Evolutionary conservation across 1,140 invertebrate species (phyloP).

Genomic region (Subanguina moxae): DNA sequence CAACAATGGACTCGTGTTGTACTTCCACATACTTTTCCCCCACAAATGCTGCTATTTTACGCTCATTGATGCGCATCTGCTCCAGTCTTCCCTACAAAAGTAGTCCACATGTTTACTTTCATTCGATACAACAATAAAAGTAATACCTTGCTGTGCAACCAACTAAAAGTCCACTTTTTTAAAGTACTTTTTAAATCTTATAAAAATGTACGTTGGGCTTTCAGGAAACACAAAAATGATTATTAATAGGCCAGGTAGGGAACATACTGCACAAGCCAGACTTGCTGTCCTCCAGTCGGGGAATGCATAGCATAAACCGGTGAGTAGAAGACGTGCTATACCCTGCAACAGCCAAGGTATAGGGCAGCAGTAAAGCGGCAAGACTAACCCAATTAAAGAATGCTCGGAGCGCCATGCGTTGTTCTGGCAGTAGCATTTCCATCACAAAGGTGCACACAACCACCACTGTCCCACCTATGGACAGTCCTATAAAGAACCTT

Average conservation of each 20-base stretch:
- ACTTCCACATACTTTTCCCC: slow-evolving; percentile 44
- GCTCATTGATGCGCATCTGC: slow-evolving; percentile 49
- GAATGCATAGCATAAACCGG: slow-evolving; percentile 53
- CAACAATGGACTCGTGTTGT: slow-evolving; percentile 41
- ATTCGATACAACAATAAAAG: no score
- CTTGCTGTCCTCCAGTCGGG: slow-evolving; percentile 52
- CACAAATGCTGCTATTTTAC: slow-evolving; percentile 51
- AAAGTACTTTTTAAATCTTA: no score
- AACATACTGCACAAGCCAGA: slow-evolving; percentile 51
- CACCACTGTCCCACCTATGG: slow-evolving; percentile 51
- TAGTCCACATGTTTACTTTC: no score
- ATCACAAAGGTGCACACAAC: slow-evolving; percentile 31
- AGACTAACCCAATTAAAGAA: slow-evolving; percentile 58
- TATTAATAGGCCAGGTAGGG: slow-evolving; percentile 49
- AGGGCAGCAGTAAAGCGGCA: background rate
- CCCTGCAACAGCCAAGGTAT: slow-evolving; percentile 36
- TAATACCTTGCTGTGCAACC: slow-evolving; percentile 46
- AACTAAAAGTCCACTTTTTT: slow-evolving; percentile 8
- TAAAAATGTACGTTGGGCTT: slow-evolving; percentile 41
- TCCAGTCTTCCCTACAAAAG: slow-evolving; percentile 47
- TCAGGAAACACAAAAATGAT: slow-evolving; percentile 56
- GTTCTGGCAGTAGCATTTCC: slow-evolving; percentile 29
- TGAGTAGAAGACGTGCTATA: slow-evolving; percentile 48
- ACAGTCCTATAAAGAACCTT: slow-evolving; percentile 24
- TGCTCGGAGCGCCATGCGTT: slow-evolving; percentile 54